Conservation (phyloP, 1,140 invertebrate genomes). For the Lamellibrachia luymesi region DNA sequence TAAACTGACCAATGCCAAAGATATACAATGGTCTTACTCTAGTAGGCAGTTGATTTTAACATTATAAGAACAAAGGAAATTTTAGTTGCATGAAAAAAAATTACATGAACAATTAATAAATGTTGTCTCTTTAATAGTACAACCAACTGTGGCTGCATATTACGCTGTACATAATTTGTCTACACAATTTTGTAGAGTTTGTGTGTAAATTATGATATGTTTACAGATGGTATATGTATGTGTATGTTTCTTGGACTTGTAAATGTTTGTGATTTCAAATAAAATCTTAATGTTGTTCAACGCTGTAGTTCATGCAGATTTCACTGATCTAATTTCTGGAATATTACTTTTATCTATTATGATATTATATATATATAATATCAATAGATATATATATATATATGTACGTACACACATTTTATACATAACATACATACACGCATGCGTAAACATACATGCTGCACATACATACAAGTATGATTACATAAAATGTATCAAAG, state of each 20-base stretch:
- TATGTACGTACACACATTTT: no score
- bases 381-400: no score
- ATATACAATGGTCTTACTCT: not conserved
- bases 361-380: no score
- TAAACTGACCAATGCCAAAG: not conserved
- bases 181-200: not conserved
- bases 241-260: constrained; percentile 5
- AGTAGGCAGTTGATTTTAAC: not conserved
- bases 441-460: no score
- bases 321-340: no score
- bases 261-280: not conserved
- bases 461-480: no score
- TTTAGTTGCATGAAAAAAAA: not conserved
- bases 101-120: not conserved
- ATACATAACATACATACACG: no score
- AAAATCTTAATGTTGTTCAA: not conserved
- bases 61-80: not conserved
- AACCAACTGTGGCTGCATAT: not conserved
- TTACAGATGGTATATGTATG: not conserved
- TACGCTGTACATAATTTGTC: not conserved
- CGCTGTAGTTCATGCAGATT: not conserved
- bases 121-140: not conserved
- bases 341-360: no score
- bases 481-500: no score
- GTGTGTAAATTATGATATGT: constrained; percentile 1